These are phyloP conservation scores for Zoanthus solanderi DNA, from an alignment of 92 coral and sea anemone species.

Conservation along the genomic window DNA sequence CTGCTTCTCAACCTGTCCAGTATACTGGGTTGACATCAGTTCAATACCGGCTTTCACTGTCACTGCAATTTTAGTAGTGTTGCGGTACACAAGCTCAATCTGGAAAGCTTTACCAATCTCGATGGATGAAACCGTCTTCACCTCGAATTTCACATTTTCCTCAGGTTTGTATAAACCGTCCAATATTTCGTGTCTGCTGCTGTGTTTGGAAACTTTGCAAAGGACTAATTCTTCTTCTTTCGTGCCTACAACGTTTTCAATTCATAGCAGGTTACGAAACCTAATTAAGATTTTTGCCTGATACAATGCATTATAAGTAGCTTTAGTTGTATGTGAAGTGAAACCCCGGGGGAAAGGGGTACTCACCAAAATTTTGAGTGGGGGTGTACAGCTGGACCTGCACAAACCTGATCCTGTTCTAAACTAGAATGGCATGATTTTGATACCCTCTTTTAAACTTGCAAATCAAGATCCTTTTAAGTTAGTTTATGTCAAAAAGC, in stretches of 20 bases:
- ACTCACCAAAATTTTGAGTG: no score
- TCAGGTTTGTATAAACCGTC: background rate
- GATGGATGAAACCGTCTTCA: slow-evolving; percentile 39
- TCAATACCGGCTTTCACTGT: slow-evolving; percentile 57
- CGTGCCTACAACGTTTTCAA: slow-evolving; percentile 43
- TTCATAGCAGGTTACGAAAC: background rate
- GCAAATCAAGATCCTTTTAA: no score
- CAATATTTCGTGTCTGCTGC: slow-evolving; percentile 25
- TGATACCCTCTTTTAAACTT: no score
- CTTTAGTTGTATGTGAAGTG: background rate
- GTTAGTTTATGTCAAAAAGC: no score
- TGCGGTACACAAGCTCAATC: slow-evolving; percentile 48
- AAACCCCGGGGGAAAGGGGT: background rate
- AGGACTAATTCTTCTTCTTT: slow-evolving; percentile 62
- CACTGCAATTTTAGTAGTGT: slow-evolving; percentile 51
- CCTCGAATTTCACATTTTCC: slow-evolving; percentile 62
- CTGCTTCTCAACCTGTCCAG: slow-evolving; percentile 48
- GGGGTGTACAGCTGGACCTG: no score
- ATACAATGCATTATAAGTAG: background rate
- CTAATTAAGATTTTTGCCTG: background rate
- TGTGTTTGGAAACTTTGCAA: slow-evolving; percentile 54
- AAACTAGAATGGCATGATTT: no score
- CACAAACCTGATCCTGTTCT: no score
- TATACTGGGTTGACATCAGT: slow-evolving; percentile 67
- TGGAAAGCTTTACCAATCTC: slow-evolving; percentile 70